Base-by-base conservation (phyloP, 1,140 invertebrate genomes). In the Halesus radiatus region DNA sequence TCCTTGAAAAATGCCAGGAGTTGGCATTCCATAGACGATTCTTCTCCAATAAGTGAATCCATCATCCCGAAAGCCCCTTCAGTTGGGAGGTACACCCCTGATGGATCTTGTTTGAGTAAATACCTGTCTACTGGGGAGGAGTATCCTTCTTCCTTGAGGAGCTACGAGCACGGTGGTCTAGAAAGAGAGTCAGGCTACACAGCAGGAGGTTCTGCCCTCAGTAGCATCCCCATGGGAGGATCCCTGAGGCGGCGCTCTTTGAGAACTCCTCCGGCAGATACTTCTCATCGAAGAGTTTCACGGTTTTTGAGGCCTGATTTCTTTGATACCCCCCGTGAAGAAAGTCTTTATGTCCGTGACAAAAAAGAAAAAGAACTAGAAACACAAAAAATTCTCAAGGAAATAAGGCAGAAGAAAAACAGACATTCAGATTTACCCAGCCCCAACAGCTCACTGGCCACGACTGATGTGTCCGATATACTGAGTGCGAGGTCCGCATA, bases 261-360 rank as follows among this genome's bases (percentile, higher is more conserved):
- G 74, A 82, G 86, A 62, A 81, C 86, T 13, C 81, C 85, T 13
- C 84, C 83, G 15, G 87, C 87, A 52, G 86, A 86, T 52, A 88
- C 87, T 26, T 87, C 87, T 29, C 91, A 90, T 79, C 90, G 92
- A 29, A 89, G 92, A 77, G 91, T 94, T 54, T 95, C 94, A 15
- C 89, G 94, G 79, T 95, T 95, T 85, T 86, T 95, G 70, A 88
- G 94, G 13, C 94, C 94, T 0, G 94, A 96, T 85, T 95, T 96
- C 85, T 96, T 94, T 83, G 94, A 95, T 73, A 90, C 93, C 0
- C 92, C 93, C 0, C 86, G 91, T 54, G 94, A 94, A 81, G 93
- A 94, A 80, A 94, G 91, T 85, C 87, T 90, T n/a, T 92, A 92
- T 81, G 88, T 91, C 1, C 93, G 93, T 77, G 93, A 94, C 75